Conservation (phyloP, 2,113 vertebrate species). For the human region DNA sequence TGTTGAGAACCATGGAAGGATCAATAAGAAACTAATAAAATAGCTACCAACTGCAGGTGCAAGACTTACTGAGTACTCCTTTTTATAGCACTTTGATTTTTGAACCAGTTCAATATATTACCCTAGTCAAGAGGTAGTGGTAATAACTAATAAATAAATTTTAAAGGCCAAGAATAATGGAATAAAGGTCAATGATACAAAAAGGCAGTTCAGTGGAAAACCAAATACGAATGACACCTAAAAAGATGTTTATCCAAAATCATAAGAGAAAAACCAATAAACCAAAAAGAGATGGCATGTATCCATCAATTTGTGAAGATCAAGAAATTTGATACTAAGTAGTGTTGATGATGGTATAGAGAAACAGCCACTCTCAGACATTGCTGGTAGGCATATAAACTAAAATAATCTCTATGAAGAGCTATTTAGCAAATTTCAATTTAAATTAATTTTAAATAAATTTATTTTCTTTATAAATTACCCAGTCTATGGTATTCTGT, state of each 20-base stretch:
- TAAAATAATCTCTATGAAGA: background rate
- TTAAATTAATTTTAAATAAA: background rate
- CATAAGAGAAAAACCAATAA: background rate
- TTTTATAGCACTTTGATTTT: background rate
- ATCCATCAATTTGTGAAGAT: background rate
- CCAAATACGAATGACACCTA: background rate
- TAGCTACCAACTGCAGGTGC: background rate
- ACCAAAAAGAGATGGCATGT: background rate
- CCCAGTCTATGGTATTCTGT: background rate
- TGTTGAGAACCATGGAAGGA: background rate
- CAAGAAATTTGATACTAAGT: background rate
- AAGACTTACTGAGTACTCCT: background rate
- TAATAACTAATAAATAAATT: background rate
- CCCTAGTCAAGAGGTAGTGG: background rate
- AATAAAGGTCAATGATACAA: background rate
- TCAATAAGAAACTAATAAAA: background rate
- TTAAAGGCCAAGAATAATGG: background rate
- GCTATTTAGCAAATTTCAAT: background rate
- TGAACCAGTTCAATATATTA: background rate
- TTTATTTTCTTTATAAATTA: background rate
- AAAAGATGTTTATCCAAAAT: background rate
- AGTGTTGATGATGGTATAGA: background rate
- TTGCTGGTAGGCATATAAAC: background rate
- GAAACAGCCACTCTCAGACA: background rate
- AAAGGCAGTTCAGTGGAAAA: background rate